Conservation (phyloP, 2,797 vertebrate species). For the Myotis planiceps region DNA sequence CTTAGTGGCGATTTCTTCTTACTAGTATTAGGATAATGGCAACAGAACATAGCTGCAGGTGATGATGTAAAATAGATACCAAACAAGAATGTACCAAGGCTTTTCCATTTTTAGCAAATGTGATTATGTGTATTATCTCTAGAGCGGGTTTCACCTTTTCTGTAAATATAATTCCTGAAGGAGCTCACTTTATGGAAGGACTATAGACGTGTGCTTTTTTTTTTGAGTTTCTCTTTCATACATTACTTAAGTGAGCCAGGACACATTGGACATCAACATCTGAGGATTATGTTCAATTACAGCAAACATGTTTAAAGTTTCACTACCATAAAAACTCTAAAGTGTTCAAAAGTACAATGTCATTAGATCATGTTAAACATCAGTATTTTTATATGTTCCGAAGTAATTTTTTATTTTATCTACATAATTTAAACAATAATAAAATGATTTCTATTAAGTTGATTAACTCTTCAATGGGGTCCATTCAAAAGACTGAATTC, state of each 20-base stretch:
- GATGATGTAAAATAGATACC: conserved; percentile 10
- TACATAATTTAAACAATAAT: neutral
- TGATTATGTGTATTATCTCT: conserved; percentile 48
- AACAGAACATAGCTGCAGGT: conserved; percentile 66
- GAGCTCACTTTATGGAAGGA: neutral
- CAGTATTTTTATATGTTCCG: neutral
- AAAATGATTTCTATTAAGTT: neutral
- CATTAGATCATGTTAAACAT: neutral
- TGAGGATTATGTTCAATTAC: neutral
- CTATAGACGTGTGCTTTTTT: neutral
- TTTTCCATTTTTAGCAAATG: conserved; percentile 57
- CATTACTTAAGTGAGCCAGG: neutral
- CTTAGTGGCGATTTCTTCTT: conserved; percentile 51
- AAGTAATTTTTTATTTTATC: conserved; percentile 17
- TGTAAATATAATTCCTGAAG: conserved; percentile 51
- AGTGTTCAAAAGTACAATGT: neutral
- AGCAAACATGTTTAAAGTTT: neutral
- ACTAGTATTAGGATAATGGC: conserved; percentile 51
- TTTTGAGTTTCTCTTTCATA: neutral
- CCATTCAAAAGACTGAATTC: accelerated
- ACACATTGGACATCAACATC: neutral
- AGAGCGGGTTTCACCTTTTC: conserved; percentile 30
- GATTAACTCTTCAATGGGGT: neutral
- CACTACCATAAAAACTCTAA: neutral
- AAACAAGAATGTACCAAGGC: neutral